Conservation (phyloP, 2,797 vertebrate species). For the Paedocypris micromegethes region DNA sequence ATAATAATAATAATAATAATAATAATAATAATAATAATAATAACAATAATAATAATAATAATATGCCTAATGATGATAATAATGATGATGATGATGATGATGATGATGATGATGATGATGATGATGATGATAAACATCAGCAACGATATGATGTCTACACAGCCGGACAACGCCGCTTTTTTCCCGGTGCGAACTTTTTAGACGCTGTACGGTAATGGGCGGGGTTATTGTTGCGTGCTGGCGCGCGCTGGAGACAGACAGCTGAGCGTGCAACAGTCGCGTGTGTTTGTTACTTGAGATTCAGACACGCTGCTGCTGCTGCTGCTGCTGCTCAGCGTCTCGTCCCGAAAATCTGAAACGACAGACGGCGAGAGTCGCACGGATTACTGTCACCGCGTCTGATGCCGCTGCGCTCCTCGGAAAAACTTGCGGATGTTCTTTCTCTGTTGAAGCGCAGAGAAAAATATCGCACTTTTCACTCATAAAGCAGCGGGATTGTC, state of each 20-base stretch:
- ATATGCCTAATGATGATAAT: too few species aligned
- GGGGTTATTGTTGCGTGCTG: slow-evolving; percentile 44
- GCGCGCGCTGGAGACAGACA: slow-evolving; percentile 39
- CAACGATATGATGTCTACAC: background rate
- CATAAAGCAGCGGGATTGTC: slow-evolving; percentile 25
- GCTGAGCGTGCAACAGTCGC: slow-evolving; percentile 37
- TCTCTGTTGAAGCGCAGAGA: slow-evolving; percentile 1
- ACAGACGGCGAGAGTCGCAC: slow-evolving; percentile 16
- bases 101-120: too few species aligned
- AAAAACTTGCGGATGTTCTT: slow-evolving; percentile 1
- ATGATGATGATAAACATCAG: background rate
- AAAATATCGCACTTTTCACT: slow-evolving; percentile 20
- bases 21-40: too few species aligned
- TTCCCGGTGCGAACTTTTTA: slow-evolving; percentile 1
- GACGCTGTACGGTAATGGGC: slow-evolving; percentile 45
- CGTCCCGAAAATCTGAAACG: slow-evolving; percentile 10
- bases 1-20: too few species aligned
- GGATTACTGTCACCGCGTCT: slow-evolving; percentile 30
- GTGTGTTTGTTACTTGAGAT: slow-evolving; percentile 23
- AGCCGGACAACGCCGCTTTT: background rate
- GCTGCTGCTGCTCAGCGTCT: slow-evolving; percentile 1
- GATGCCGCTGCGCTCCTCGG: background rate
- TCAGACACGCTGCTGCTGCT: slow-evolving; percentile 2
- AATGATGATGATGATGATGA: too few species aligned
- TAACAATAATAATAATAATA: too few species aligned